phyloP scores from a whole-genome alignment of 2,113 vertebrate species.

The Bostrychus sinensis region DNA sequence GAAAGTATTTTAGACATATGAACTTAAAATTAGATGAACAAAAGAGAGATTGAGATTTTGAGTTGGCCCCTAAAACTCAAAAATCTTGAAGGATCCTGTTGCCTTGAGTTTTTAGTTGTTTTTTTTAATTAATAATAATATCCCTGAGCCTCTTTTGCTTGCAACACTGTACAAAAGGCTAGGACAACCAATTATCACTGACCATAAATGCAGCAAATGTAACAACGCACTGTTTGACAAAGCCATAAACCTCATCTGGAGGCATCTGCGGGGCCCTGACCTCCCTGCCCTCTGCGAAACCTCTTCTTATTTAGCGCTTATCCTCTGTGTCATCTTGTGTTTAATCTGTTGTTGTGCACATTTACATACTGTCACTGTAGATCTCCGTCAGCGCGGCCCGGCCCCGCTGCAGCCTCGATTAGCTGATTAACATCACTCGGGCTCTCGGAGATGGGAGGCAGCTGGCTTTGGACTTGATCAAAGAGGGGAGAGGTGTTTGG shows the following conservation, averaged over 20 bases:
- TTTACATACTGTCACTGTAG: slow-evolving; percentile 48
- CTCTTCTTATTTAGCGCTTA: slow-evolving; percentile 26
- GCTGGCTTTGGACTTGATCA: slow-evolving; percentile 35
- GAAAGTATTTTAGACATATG: no score
- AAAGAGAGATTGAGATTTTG: no score
- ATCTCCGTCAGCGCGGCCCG: slow-evolving; percentile 38
- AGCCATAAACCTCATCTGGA: neutral
- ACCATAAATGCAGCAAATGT: neutral
- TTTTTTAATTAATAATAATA: no score
- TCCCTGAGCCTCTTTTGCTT: no score
- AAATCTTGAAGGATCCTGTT: no score
- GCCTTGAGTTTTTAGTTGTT: no score
- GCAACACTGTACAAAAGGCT: no score
- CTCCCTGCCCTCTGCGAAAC: neutral
- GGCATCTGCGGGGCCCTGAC: neutral
- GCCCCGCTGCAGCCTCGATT: slow-evolving; percentile 35
- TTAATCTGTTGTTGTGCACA: slow-evolving; percentile 51
- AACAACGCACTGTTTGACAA: neutral
- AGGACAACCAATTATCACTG: neutral
- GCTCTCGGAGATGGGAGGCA: slow-evolving; percentile 35
- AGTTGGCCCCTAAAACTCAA: no score
- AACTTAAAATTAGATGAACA: no score
- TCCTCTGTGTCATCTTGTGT: slow-evolving; percentile 36
- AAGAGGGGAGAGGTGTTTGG: slow-evolving; percentile 38
- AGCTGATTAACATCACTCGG: slow-evolving; percentile 50